Evolutionary conservation across 2,797 vertebrate genomes (phyloP), one percentile per base, ranked within the genome.

Genomic region (Sebastes itinus): DNA sequence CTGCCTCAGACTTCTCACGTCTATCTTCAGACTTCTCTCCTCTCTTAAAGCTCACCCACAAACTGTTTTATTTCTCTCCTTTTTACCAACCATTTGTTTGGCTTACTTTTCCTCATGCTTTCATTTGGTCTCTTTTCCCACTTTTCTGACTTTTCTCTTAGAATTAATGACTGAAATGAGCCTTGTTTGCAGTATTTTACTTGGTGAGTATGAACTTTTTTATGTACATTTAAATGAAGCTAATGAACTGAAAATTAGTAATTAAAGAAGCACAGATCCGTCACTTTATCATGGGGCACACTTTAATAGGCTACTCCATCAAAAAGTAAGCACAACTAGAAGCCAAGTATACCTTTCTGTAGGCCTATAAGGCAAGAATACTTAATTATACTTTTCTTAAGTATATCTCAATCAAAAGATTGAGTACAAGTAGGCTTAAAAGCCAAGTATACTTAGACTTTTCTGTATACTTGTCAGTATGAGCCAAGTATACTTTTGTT

Each of bases 141-240:
- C 20, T 68, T 79, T 38, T 75, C 42, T 63, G 2, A 49, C 52
- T 62, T 78, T 49, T 70, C 30, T 64, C 12, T 58, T 5, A 69
- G 28, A 64, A 32, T 38, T 2, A 46, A 30, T 33, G 18, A 58
- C 33, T 65, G 66, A 69, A 59, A 52, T 25, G 1, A 52, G 22
- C 49, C 16, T 60, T 12, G 27, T 64, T 54, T 74, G 10, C 73
- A 64, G 64, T n/a, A 9, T 81, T 46, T 72, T 75, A 25, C 9
- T 65, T 6, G 88, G 93, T 94, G 70, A 94, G 93, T 94, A 92
- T 89, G 23, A 80, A 61, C 32, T 64, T 72, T 72, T 83, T 82
- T 12, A 23, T 62, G 20, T 23, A 42, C 0, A 7, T 78, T 66
- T 78, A 1, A 75, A 28, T 54, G 13, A 66, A 13, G 6, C 10